These are phyloP conservation scores for Aeoliscus strigatus DNA, from an alignment of 2,797 vertebrate species.

Conservation along the genomic window DNA sequence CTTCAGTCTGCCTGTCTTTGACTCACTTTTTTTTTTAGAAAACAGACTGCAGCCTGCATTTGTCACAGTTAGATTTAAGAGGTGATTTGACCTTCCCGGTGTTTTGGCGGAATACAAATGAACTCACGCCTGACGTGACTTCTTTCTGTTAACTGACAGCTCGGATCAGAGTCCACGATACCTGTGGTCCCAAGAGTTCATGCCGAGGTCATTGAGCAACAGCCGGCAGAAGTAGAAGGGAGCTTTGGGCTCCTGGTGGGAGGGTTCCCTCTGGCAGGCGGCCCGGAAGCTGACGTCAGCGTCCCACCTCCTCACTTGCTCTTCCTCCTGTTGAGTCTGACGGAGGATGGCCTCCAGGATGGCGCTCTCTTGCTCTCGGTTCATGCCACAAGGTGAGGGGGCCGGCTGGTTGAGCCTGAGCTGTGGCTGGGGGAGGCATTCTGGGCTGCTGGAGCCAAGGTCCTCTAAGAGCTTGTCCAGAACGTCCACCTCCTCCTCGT, in stretches of 20 bases:
- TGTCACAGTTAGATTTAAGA: no score
- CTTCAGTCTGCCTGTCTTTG: slow-evolving; percentile 3
- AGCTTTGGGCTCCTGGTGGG: slow-evolving; percentile 80
- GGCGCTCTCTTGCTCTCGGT: slow-evolving; percentile 78
- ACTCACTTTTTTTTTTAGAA: no score
- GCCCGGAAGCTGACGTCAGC: slow-evolving; percentile 72
- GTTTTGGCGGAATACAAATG: no score
- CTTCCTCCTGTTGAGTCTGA: slow-evolving; percentile 82
- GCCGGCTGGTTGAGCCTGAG: slow-evolving; percentile 86
- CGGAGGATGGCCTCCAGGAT: slow-evolving; percentile 81
- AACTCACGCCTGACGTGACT: no score
- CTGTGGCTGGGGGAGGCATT: slow-evolving; percentile 86
- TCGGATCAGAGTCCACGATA: slow-evolving; percentile 53
- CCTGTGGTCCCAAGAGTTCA: slow-evolving; percentile 99
- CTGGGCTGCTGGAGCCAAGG: slow-evolving; percentile 86
- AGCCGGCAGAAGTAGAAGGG: slow-evolving; percentile 95
- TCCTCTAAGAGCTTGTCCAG: slow-evolving; percentile 86
- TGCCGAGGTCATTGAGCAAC: slow-evolving; percentile 91
- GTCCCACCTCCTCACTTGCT: slow-evolving; percentile 74
- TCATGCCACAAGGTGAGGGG: slow-evolving; percentile 85
- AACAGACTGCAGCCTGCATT: background rate
- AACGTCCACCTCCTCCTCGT: slow-evolving; percentile 80
- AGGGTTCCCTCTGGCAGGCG: slow-evolving; percentile 76
- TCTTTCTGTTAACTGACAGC: no score
- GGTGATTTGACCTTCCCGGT: no score